Evolutionary conservation across 2,888 invertebrate genomes (phyloP).

Genomic region (Sphecodes monilicornis): DNA sequence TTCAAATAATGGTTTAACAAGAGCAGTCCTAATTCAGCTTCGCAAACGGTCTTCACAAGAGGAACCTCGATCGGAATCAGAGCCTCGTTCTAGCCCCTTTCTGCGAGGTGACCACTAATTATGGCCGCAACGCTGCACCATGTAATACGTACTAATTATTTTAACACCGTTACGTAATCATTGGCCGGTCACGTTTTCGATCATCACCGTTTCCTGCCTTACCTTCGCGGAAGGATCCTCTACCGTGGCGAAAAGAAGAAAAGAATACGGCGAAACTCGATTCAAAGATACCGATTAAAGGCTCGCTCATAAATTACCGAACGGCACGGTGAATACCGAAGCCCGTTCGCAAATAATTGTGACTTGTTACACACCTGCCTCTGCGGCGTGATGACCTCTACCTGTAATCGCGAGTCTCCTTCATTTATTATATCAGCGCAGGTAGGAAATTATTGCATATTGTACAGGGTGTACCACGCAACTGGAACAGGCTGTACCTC

Average conservation of each 20-base stretch:
- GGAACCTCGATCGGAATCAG: slow-evolving; percentile 35
- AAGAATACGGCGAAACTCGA: slow-evolving; percentile 31
- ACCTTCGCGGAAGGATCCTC: slow-evolving; percentile 18
- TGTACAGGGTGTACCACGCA: no score
- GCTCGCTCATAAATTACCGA: background rate
- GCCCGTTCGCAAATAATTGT: slow-evolving; percentile 13
- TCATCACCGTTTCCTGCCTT: slow-evolving; percentile 57
- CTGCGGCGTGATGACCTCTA: slow-evolving; percentile 1
- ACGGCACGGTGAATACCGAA: background rate
- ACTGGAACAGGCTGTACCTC: no score
- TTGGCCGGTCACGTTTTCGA: slow-evolving; percentile 64
- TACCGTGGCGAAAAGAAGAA: slow-evolving; percentile 9
- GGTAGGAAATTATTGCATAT: background rate
- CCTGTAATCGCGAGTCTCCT: background rate
- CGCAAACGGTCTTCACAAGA: background rate
- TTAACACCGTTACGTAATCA: slow-evolving; percentile 74
- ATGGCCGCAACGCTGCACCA: slow-evolving; percentile 57
- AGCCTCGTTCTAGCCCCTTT: slow-evolving; percentile 35
- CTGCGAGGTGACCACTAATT: slow-evolving; percentile 63
- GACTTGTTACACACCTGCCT: background rate
- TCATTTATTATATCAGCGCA: background rate
- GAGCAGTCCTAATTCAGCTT: background rate
- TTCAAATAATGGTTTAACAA: slow-evolving; percentile 8
- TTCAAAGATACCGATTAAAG: slow-evolving; percentile 8
- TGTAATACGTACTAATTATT: slow-evolving; percentile 73